Conservation (phyloP, 2,797 vertebrate species). For the Sylvilagus floridanus region DNA sequence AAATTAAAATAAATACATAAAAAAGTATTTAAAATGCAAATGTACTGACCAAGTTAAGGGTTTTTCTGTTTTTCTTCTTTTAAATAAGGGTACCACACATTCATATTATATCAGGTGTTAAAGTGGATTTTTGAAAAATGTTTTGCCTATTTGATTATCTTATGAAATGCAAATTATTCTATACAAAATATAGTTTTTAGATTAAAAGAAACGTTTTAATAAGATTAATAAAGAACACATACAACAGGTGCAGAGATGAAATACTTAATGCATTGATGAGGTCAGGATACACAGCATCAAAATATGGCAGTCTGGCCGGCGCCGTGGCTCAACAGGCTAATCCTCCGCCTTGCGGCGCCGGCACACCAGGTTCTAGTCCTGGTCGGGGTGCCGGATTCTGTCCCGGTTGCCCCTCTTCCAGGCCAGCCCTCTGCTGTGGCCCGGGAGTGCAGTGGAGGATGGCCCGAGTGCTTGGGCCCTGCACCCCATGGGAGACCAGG, state of each 20-base stretch:
- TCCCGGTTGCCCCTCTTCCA: too few relatives aligned
- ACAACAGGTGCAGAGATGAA: not conserved
- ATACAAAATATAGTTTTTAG: slow-evolving; percentile 3
- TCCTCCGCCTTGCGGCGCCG: too few relatives aligned
- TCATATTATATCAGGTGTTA: not conserved
- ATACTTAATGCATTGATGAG: not conserved
- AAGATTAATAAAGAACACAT: not conserved
- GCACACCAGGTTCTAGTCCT: too few relatives aligned
- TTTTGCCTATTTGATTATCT: slow-evolving; percentile 38
- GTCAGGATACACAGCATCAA: not conserved
- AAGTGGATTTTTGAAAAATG: slow-evolving; percentile 13
- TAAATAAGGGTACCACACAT: not conserved
- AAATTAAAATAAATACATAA: too few relatives aligned
- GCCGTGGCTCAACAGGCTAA: too few relatives aligned
- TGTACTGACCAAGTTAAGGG: not conserved
- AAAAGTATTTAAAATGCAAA: not conserved
- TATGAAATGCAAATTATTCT: slow-evolving; percentile 15
- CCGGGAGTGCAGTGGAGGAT: too few relatives aligned
- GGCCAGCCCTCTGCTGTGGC: too few relatives aligned
- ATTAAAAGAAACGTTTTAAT: not conserved
- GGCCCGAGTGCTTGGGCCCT: too few relatives aligned
- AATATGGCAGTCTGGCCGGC: not conserved
- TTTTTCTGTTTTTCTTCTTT: not conserved
- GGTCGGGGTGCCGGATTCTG: too few relatives aligned
- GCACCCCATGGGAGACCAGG: too few relatives aligned